A percentile compares a stretch with the other conserved stretches of the same genome.
Conservation (phyloP, 2,113 vertebrate genomes). For the Clarias batrachus region DNA sequence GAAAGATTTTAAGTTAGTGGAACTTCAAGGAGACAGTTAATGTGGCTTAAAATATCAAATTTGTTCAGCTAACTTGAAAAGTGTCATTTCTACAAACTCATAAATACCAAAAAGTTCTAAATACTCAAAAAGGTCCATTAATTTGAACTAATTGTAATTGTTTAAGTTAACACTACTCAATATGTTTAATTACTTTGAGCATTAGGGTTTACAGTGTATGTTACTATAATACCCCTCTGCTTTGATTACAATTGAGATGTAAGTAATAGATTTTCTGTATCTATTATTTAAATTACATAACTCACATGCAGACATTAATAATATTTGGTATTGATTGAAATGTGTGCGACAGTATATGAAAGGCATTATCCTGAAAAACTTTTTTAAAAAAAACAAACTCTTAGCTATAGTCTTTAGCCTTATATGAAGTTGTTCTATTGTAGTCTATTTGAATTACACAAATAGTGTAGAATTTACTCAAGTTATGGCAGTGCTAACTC, state of each 20-base stretch:
- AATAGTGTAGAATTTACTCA: not conserved
- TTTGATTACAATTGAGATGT: not conserved
- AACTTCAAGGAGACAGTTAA: no score
- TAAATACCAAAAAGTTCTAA: no score
- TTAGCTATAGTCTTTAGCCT: not conserved
- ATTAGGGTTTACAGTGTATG: no score
- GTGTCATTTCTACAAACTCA: no score
- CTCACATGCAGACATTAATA: not conserved
- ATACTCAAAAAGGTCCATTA: no score
- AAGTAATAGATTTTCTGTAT: not conserved
- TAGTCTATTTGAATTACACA: not conserved
- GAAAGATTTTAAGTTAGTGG: no score
- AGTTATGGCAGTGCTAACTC: conserved; percentile 8
- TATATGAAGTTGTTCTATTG: not conserved
- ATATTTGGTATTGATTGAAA: not conserved
- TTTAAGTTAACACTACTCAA: no score
- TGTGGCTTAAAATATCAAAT: no score
- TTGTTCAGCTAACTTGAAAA: no score
- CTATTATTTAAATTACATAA: not conserved
- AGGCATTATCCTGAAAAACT: not conserved
- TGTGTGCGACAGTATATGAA: not conserved
- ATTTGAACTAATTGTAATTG: no score
- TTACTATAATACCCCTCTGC: not conserved
- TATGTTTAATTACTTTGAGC: no score
- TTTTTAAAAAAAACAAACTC: not conserved